Evolutionary conservation across 2,888 invertebrate genomes (phyloP).

Genomic region (Eupithecia vulgata): DNA sequence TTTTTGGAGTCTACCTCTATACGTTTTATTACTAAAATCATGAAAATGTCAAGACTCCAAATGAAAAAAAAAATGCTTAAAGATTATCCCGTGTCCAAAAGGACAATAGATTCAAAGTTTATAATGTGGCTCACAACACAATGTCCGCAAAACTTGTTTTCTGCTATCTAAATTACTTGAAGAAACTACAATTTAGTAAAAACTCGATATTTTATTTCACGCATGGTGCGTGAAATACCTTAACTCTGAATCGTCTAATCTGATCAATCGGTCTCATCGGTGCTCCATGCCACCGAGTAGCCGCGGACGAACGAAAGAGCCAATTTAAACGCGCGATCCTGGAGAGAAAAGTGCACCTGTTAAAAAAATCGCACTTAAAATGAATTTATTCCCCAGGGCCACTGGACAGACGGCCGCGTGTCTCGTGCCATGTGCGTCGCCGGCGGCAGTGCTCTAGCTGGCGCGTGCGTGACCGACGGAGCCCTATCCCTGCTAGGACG

Average conservation of each 20-base stretch:
- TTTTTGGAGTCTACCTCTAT: neutral
- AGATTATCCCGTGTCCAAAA: neutral
- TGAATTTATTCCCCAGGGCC: constrained; percentile 83
- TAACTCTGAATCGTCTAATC: too few species aligned
- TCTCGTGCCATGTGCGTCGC: constrained; percentile 85
- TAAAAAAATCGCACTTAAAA: neutral
- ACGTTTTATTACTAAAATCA: neutral
- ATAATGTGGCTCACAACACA: neutral
- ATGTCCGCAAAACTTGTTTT: neutral
- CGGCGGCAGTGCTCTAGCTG: constrained; percentile 82
- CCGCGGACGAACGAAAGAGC: too few species aligned
- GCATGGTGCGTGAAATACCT: too few species aligned
- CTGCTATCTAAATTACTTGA: neutral
- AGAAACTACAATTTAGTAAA: neutral
- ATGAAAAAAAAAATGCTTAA: too few species aligned
- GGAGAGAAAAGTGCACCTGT: too few species aligned
- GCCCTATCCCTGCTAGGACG: constrained; percentile 84
- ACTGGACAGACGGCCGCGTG: constrained; percentile 98
- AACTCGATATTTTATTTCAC: neutral
- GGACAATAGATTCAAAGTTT: neutral
- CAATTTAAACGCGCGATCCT: too few species aligned
- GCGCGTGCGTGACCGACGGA: constrained; percentile 78
- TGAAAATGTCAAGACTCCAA: neutral
- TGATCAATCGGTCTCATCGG: too few species aligned
- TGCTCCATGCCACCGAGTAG: too few species aligned